Evolutionary conservation across 2,888 invertebrate genomes (phyloP), one percentile per base, ranked within the genome.

Genomic region (Diadegma fenestrale): DNA sequence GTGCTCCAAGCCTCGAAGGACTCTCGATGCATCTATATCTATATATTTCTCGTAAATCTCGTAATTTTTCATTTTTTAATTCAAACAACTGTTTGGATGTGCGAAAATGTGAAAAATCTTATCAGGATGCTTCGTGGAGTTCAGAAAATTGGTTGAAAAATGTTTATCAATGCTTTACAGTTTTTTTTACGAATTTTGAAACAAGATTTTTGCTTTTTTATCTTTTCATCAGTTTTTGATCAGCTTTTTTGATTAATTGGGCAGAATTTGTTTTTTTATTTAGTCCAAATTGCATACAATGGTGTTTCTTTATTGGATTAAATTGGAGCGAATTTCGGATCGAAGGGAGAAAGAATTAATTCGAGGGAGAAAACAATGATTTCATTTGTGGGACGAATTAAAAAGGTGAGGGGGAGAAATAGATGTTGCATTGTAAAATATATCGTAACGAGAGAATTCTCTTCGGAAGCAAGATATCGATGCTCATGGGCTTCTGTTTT

Each of bases 1-100:
- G 88, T 58, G 41, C 64, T 45, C 68, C 69, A 90, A 91, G 68
- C 82, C 54, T 14, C 45, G 17, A n/a, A 76, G 61, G 66, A 71
- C 43, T 45, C 64, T 79, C 14, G 14, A 22, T 17, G n/a, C 37
- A n/a, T 10, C 19, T 61, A 58, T 77, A 77, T 64, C 45, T 76
- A 64, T 48, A 48, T 6, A n/a, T 12, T 77, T 54, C 84, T 77
- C 3, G 8, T 4, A n/a, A 64, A 37, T 10, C 33, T 64, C 4
- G 64, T n/a, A 8, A 33, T n/a, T 37, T 64, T 37, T 37, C 5
- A 14, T 4, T 58, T 58, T 26, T 22, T 14, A 8, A 2, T 12
- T 14, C 5, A 58, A 58, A 58, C 7, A 26, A 10, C 5, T 1
- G 12, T 58, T 58, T 12, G 12, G 14, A 58, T 22, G 26, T 5